Conservation (phyloP, 2,888 invertebrate species). For the Galeopsomyia nigrocyanea region DNA sequence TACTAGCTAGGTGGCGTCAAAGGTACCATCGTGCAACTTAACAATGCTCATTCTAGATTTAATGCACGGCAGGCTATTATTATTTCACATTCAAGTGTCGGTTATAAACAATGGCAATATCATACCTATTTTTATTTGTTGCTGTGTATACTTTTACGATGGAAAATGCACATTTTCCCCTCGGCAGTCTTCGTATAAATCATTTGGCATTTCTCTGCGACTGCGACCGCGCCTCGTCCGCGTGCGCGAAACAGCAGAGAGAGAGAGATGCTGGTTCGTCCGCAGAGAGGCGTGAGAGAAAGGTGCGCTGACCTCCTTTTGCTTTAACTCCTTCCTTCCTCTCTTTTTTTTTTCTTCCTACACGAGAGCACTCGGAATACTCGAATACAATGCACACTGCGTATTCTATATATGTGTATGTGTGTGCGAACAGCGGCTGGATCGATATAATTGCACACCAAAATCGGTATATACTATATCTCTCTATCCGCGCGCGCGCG, state of each 20-base stretch:
- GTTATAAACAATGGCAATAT: not conserved
- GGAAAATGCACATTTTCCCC: too few species aligned
- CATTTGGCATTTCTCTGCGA: not conserved
- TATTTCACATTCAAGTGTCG: too few species aligned
- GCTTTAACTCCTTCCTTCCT: not conserved
- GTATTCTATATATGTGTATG: not conserved
- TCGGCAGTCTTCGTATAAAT: not conserved
- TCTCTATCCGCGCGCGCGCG: slow-evolving; percentile 1
- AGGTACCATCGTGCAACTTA: too few species aligned
- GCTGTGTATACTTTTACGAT: not conserved
- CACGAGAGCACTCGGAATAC: too few species aligned
- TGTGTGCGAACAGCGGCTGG: not conserved
- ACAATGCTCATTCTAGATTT: too few species aligned
- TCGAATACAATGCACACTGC: not conserved
- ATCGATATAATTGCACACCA: slow-evolving; percentile 42
- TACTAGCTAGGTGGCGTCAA: too few species aligned
- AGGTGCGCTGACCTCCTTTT: slow-evolving; percentile 44
- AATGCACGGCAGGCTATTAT: too few species aligned
- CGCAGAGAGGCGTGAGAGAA: slow-evolving; percentile 26
- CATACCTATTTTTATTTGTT: not conserved
- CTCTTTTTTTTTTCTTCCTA: slow-evolving; percentile 7
- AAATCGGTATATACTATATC: not conserved
- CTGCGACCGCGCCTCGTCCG: slow-evolving; percentile 2
- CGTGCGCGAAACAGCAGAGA: not conserved
- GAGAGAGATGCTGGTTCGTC: slow-evolving; percentile 8